A percentile compares a stretch with the other conserved stretches of the same genome.
Evolutionary conservation across 2,113 vertebrate genomes (phyloP).

Genomic region (Trochalopteron elliotii): DNA sequence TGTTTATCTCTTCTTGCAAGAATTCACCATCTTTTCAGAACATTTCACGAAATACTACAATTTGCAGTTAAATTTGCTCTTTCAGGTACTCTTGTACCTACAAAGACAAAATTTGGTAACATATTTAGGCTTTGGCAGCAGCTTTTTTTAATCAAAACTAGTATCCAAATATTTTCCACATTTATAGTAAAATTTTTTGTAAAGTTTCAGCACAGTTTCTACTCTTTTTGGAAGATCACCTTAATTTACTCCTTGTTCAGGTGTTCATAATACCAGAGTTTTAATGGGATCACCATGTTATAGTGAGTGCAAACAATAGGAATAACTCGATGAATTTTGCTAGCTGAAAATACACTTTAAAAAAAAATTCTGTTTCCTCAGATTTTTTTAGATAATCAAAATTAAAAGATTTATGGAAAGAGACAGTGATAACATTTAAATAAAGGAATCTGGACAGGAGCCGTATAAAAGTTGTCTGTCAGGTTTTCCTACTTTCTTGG

Average conservation of each 20-base stretch:
- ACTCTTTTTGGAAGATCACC: background rate
- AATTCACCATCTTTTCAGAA: background rate
- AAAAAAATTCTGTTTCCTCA: background rate
- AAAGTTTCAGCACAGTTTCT: background rate
- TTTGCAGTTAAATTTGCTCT: background rate
- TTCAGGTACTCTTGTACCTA: background rate
- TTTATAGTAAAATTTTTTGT: background rate
- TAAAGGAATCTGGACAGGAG: background rate
- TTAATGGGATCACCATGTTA: background rate
- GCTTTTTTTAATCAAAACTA: background rate
- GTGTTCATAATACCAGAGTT: background rate
- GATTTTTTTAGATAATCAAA: background rate
- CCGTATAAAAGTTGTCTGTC: background rate
- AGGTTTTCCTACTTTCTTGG: background rate
- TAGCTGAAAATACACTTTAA: background rate
- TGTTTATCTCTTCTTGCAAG: background rate
- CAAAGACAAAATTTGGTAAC: background rate
- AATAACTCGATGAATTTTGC: background rate
- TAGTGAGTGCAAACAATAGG: background rate
- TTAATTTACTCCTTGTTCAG: background rate
- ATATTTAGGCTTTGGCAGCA: background rate
- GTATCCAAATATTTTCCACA: background rate
- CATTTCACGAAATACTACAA: background rate
- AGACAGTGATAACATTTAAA: background rate
- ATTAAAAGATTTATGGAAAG: background rate